Percentiles rank a stretch among this genome's conserved stretches.
These are phyloP conservation scores for Actinostola sp. DNA, from an alignment of 92 coral and sea anemone genomes.

Conservation along the genomic window DNA sequence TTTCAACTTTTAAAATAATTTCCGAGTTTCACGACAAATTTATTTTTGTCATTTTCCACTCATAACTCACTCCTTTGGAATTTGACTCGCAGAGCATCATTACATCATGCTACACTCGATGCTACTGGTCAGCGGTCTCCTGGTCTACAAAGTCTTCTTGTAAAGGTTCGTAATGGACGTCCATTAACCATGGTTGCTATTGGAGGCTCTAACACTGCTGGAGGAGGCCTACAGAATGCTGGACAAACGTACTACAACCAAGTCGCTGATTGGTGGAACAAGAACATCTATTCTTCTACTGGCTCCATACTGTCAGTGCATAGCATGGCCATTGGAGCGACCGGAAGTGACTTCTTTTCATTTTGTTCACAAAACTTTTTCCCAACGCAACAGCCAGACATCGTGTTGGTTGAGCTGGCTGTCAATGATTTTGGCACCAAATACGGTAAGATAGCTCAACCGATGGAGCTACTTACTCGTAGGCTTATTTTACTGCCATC, in stretches of 20 bases:
- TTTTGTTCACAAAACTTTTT: slow-evolving; percentile 75
- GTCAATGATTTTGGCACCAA: slow-evolving; percentile 56
- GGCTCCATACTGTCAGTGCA: slow-evolving; percentile 34
- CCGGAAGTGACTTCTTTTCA: slow-evolving; percentile 74
- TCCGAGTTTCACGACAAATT: neutral
- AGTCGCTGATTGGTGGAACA: slow-evolving; percentile 79
- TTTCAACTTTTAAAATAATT: too few relatives aligned
- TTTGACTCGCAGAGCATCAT: too few relatives aligned
- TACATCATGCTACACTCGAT: too few relatives aligned
- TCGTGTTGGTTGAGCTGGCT: slow-evolving; percentile 69
- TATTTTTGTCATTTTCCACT: too few relatives aligned
- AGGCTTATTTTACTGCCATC: slow-evolving; percentile 58
- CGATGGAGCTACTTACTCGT: slow-evolving; percentile 81
- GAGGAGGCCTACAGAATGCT: slow-evolving; percentile 72
- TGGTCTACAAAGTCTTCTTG: slow-evolving; percentile 12
- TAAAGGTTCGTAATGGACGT: slow-evolving; percentile 58
- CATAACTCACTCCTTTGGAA: neutral
- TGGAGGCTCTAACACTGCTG: slow-evolving; percentile 90
- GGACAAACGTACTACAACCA: slow-evolving; percentile 54
- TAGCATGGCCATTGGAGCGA: slow-evolving; percentile 66
- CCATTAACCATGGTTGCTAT: slow-evolving; percentile 58
- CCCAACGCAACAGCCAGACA: slow-evolving; percentile 30
- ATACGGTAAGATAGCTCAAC: slow-evolving; percentile 54
- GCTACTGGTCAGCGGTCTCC: neutral
- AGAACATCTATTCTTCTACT: slow-evolving; percentile 37